Conservation (phyloP, 2,113 vertebrate species). For the Falco punctatus region DNA sequence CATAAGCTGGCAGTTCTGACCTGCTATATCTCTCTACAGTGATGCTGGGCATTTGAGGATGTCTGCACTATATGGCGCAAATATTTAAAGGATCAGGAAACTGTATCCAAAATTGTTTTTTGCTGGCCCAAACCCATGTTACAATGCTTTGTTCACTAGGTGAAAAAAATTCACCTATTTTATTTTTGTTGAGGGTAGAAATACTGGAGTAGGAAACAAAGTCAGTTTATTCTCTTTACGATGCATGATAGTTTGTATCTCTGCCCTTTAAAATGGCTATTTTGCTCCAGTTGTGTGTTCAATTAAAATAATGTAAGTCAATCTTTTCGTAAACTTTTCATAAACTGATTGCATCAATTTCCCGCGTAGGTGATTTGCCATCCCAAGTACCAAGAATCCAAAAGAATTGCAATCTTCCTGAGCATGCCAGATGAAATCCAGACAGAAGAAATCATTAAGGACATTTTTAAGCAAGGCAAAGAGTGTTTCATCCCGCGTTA, state of each 20-base stretch:
- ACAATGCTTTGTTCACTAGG: neutral
- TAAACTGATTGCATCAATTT: neutral
- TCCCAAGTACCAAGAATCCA: conserved; percentile 80
- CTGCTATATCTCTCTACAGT: neutral
- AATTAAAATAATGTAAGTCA: neutral
- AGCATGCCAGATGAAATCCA: conserved; percentile 91
- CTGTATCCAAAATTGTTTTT: neutral
- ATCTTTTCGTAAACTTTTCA: neutral
- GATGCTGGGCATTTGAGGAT: neutral
- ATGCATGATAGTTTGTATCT: neutral
- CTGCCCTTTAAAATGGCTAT: neutral
- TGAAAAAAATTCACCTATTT: neutral
- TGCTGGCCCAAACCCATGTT: neutral
- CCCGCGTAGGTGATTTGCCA: conserved; percentile 82
- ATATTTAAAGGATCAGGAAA: neutral
- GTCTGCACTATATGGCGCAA: neutral
- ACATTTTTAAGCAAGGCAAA: conserved; percentile 85
- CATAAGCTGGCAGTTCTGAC: neutral
- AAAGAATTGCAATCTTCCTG: conserved; percentile 89
- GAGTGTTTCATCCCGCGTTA: conserved; percentile 93
- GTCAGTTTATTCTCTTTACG: neutral
- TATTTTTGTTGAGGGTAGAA: neutral
- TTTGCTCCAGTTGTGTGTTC: neutral
- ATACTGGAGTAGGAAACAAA: neutral
- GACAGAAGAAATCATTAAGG: conserved; percentile 86